Conservation (phyloP, 2,888 invertebrate genomes). For the Catonia carolina region DNA sequence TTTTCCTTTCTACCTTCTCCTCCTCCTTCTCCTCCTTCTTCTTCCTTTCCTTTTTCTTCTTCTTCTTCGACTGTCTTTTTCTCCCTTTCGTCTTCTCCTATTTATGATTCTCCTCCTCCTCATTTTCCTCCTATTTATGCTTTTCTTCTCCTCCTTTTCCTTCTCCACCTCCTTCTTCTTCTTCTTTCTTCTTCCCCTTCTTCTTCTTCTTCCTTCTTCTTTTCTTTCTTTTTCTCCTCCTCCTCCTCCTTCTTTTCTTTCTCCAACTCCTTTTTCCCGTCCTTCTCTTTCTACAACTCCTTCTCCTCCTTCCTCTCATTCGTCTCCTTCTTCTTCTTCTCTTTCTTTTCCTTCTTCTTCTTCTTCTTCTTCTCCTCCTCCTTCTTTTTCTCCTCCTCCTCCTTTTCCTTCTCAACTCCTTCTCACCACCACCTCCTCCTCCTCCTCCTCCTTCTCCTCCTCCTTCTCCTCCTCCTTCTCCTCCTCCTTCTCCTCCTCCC, state of each 20-base stretch:
- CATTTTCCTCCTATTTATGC: not conserved
- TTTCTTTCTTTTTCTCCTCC: not conserved
- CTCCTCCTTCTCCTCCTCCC: not conserved
- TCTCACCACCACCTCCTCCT: not conserved
- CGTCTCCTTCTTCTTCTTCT: not conserved
- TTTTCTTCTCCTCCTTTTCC: not conserved
- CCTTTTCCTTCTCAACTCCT: conserved; percentile 1
- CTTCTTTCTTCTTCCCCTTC: not conserved
- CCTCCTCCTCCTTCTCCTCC: not conserved
- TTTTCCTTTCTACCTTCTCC: conserved; percentile 31
- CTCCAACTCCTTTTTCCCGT: not conserved
- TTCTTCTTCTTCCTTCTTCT: not conserved
- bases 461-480: not conserved
- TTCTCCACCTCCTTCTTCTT: not conserved
- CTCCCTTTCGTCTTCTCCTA: not conserved
- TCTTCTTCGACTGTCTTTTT: not conserved
- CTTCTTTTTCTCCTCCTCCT: conserved; percentile 25
- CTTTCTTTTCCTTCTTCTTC: not conserved
- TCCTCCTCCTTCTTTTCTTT: not conserved
- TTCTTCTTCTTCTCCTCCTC: conserved; percentile 19
- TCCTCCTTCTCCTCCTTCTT: conserved; percentile 25
- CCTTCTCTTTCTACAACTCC: not conserved
- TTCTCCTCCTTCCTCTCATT: not conserved
- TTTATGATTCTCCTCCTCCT: not conserved
- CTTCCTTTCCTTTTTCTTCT: not conserved